Base-by-base conservation (phyloP, 2,888 invertebrate species). In the Herminia tarsipennalis region DNA sequence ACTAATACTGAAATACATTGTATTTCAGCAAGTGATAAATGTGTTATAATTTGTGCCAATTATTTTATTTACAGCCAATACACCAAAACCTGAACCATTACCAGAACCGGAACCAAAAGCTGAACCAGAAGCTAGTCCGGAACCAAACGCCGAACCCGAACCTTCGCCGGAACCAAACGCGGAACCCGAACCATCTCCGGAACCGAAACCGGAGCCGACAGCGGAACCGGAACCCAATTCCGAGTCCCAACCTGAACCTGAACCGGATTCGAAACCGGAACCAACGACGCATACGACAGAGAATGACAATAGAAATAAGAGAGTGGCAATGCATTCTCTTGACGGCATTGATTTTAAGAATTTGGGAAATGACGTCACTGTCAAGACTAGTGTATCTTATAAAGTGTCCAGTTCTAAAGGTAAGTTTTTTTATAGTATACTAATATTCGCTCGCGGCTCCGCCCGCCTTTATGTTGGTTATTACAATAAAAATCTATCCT, bases 381-480 rank as follows among this genome's bases (percentile, higher is more conserved):
- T 96, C 6, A 95, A 95, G 68, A 96, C 96, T 0, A 96, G 96
- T 72, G 94, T 96, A 2, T 95, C 96, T 0, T 96, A 94, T 78
- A 93, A 95, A 78, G 95, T 96, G 52, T 96, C 96, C 69, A 93
- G 85, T 53, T 88, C 90, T 40, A 89, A 89, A 82, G 90, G 90
- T 89, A 66, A 68, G 42, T 6, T 6, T 8, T n/a, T 4, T 28
- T 13, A 5, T 33, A 12, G n/a, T 25, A 27, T n/a, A n/a, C n/a
- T n/a, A n/a, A n/a, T n/a, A n/a, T n/a, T n/a, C n/a, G n/a, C n/a
- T n/a, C n/a, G n/a, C n/a, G n/a, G n/a, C n/a, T n/a, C n/a, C n/a
- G n/a, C n/a, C n/a, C n/a, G n/a, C n/a, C n/a, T n/a, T n/a, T n/a
- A n/a, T n/a, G n/a, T n/a, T n/a, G n/a, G n/a, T n/a, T n/a, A n/a